Base-by-base conservation (phyloP, 2,888 invertebrate species). In the Pristionchus arcanus region DNA sequence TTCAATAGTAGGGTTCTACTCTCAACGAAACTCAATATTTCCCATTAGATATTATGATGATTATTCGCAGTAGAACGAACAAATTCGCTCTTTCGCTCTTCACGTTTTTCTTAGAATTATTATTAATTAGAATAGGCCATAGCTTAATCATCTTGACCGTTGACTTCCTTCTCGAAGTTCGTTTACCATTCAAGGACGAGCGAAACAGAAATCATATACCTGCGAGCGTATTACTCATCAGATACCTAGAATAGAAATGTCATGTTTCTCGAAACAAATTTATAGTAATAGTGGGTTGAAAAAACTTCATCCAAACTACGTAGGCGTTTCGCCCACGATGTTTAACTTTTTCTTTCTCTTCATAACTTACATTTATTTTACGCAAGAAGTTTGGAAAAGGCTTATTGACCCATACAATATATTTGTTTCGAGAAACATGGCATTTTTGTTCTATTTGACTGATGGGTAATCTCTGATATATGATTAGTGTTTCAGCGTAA, bases 1-100 rank as follows among this genome's bases (percentile, higher is more conserved):
- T 63, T 63, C 63, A 63, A 63, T 63, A 63, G 63, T 63, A 25
- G 63, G 63, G 63, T 63, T 63, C n/a, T 63, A 63, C 25, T 63
- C n/a, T 63, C 21, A 7, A 11, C 9, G n/a, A 63, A 63, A n/a
- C n/a, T 63, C 25, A 63, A 63, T n/a, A n/a, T 63, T 21, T 25
- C 63, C 42, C 63, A 25, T 63, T 63, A 55, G 21, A 49, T 49
- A 49, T 49, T 49, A 49, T 49, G 42, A 49, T 49, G 42, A 49
- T 55, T 55, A 21, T 55, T 21, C 55, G 55, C n/a, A 63, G 2
- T n/a, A 63, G 63, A 63, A n/a, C 25, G 25, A n/a, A 25, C 21
- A n/a, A n/a, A 63, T 63, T 63, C 63, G 19, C 55, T 11, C 55
- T 11, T 55, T 55, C 55, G 19, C 55, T 55, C 55, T 49, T 49